phyloP scores from a whole-genome alignment of 2,888 invertebrate species.

The Athalia circularis region DNA sequence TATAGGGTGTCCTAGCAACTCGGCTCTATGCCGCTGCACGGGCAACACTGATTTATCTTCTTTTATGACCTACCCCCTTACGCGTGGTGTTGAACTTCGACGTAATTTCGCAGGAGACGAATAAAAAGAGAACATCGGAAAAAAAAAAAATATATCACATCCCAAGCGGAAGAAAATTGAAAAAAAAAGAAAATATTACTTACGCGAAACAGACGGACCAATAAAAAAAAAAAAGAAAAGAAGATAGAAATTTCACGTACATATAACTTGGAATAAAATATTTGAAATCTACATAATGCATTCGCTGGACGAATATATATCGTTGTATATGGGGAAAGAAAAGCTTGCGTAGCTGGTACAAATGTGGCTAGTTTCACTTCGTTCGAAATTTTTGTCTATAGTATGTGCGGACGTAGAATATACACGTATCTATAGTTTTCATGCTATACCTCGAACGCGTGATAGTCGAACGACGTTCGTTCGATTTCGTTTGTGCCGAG shows the following conservation, averaged over 20 bases:
- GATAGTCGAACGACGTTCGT: background rate
- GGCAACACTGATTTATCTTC: conserved; percentile 22
- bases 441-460: background rate
- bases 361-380: conserved; percentile 34
- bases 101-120: background rate
- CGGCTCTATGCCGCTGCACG: background rate
- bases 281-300: background rate
- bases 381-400: conserved; percentile 12
- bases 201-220: too few species aligned
- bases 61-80: conserved; percentile 1
- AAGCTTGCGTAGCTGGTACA: conserved; percentile 8
- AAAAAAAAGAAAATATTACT: too few species aligned
- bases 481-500: conserved; percentile 21
- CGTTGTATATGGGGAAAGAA: background rate
- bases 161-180: too few species aligned
- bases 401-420: conserved; percentile 5
- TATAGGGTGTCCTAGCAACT: too few species aligned
- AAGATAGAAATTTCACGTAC: too few species aligned
- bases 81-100: conserved; percentile 13
- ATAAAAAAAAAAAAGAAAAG: too few species aligned
- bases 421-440: too few species aligned
- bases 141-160: too few species aligned
- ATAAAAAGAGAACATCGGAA: background rate
- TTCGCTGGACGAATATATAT: too few species aligned
- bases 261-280: too few species aligned